Conservation (phyloP, 2,113 vertebrate genomes). For the Malurus cyaneus region DNA sequence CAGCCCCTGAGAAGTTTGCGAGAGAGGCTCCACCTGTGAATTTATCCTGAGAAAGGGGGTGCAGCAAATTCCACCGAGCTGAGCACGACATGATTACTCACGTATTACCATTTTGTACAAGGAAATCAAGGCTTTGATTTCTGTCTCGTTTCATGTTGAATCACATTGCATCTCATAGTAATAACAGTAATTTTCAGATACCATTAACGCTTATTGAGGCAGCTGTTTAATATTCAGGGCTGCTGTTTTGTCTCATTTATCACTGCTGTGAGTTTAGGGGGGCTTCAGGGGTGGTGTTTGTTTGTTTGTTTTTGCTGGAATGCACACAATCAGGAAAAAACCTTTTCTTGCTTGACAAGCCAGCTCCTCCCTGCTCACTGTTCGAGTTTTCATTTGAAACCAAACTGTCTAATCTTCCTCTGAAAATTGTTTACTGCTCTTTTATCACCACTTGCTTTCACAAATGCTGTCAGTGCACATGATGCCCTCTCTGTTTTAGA, state of each 20-base stretch:
- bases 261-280: background rate
- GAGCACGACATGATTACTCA: background rate
- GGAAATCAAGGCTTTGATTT: background rate
- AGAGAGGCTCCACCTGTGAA: background rate
- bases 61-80: background rate
- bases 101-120: background rate
- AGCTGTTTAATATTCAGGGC: background rate
- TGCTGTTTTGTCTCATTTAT: background rate
- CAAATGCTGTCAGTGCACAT: background rate
- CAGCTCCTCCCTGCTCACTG: background rate
- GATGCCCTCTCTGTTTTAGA: constrained; percentile 19
- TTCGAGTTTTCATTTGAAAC: background rate
- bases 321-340: background rate
- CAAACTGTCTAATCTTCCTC: background rate
- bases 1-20: background rate
- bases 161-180: background rate
- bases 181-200: background rate
- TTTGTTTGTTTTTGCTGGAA: background rate
- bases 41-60: background rate
- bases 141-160: background rate
- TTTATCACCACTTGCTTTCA: constrained; percentile 18
- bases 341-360: background rate
- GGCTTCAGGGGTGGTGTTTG: background rate
- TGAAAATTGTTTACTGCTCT: background rate
- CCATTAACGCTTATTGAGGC: background rate